Base-by-base conservation (phyloP, 1,140 invertebrate genomes). In the Drosophila sproati region DNA sequence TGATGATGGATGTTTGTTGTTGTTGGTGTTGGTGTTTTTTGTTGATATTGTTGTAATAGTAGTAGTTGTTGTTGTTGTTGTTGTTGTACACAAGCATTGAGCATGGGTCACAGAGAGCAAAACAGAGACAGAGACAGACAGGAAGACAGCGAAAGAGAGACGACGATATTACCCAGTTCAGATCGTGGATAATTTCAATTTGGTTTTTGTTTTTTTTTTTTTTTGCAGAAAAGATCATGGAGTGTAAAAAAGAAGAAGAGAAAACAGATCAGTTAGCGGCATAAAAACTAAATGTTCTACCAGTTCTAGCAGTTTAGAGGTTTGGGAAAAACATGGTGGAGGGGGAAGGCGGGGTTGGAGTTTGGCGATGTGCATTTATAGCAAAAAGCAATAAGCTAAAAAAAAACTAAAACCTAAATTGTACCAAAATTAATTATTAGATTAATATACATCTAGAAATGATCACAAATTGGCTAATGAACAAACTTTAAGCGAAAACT, bases 241-340 rank as follows among this genome's bases (percentile, higher is more conserved):
- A 73, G 51, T 67, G 56, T 48, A 76, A 70, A 82, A 51, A 78
- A 48, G 67, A 73, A 77, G 64, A 61, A 80, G 77, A 66, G 77
- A 45, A 80, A 59, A 82, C 45, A 87, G 82, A 80, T 73, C 34
- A 82, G 82, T 87, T 82, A 85, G 81, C 74, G 41, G 73, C 47
- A 71, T 56, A 5, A 52, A 43, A 72, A 67, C 31, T 51, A 37
- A 45, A 28, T 8, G 31, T 41, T 57, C 31, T 45, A 32, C n/a
- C n/a, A n/a, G n/a, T n/a, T n/a, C n/a, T n/a, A 35, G 12, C 5
- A 35, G n/a, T 52, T 20, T 20, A 7, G 12, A n/a, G 41, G 20
- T 12, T 8, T 4, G 28, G 55, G 37, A 31, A 20, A 20, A 20
- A 20, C 20, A 20, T 31, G 10, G 29, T 2, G 8, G 29, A 3